A percentile compares a stretch with the other conserved stretches of the same genome.
Conservation (phyloP, 2,888 invertebrate species). For the Drosophila antonietae region DNA sequence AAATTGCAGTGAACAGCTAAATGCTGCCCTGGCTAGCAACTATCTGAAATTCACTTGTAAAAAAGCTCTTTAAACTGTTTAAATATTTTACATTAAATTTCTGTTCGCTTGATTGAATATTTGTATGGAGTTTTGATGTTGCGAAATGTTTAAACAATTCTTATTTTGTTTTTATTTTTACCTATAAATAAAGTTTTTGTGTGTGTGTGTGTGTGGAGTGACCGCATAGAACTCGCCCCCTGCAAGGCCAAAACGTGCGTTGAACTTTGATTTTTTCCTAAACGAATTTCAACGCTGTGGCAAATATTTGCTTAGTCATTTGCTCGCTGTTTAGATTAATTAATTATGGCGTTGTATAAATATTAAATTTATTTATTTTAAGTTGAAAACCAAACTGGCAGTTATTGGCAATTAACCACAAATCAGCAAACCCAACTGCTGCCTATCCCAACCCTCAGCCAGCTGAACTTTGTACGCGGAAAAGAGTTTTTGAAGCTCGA, state of each 20-base stretch:
- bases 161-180: not conserved
- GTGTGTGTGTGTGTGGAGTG: not conserved
- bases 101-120: slow-evolving; percentile 29
- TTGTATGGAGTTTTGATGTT: slow-evolving; percentile 31
- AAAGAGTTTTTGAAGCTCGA: slow-evolving; percentile 28
- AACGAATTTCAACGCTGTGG: slow-evolving; percentile 21
- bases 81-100: slow-evolving; percentile 15
- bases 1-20: not conserved
- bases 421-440: slow-evolving; percentile 9
- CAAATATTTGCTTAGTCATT: slow-evolving; percentile 65
- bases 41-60: too few relatives aligned
- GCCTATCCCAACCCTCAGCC: not conserved
- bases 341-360: slow-evolving; percentile 64
- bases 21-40: too few relatives aligned
- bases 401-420: slow-evolving; percentile 38
- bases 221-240: slow-evolving; percentile 4
- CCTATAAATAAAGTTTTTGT: not conserved
- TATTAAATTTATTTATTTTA: slow-evolving; percentile 27
- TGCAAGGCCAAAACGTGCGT: slow-evolving; percentile 66
- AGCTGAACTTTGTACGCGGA: slow-evolving; percentile 57
- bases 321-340: slow-evolving; percentile 47
- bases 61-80: not conserved
- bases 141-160: slow-evolving; percentile 18
- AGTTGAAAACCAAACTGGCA: slow-evolving; percentile 14
- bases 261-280: slow-evolving; percentile 61